Conservation (phyloP, 2,797 vertebrate species). For the Karalla daura region DNA sequence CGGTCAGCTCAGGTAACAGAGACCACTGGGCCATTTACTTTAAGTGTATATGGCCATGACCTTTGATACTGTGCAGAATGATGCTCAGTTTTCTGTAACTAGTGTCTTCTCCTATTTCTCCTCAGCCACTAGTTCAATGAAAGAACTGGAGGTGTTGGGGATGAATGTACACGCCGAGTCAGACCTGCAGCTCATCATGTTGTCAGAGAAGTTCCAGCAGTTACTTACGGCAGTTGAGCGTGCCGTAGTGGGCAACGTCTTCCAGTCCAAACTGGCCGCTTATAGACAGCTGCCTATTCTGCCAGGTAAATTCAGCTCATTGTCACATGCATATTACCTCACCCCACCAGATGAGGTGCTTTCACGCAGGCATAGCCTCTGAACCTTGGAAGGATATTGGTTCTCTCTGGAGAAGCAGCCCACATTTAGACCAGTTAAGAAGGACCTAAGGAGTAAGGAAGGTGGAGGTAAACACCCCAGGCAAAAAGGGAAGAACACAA, state of each 20-base stretch:
- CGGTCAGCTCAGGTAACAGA: slow-evolving; percentile 77
- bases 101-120: neutral
- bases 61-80: neutral
- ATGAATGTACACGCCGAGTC: slow-evolving; percentile 65
- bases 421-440: no score
- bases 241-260: slow-evolving; percentile 86
- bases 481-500: no score
- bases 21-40: no score
- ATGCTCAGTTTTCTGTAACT: neutral
- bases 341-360: neutral
- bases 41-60: neutral
- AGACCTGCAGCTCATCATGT: slow-evolving; percentile 74
- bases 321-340: neutral
- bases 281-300: slow-evolving; percentile 88
- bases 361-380: neutral
- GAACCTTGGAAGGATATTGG: neutral
- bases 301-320: slow-evolving; percentile 39
- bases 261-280: slow-evolving; percentile 87
- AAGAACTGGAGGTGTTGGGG: slow-evolving; percentile 70
- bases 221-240: slow-evolving; percentile 89
- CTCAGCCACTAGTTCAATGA: slow-evolving; percentile 81
- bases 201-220: slow-evolving; percentile 85
- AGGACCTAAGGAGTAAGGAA: no score
- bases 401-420: no score
- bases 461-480: no score